Evolutionary conservation across 2,113 vertebrate species (phyloP).

Genomic region (Maccullochella peelii): DNA sequence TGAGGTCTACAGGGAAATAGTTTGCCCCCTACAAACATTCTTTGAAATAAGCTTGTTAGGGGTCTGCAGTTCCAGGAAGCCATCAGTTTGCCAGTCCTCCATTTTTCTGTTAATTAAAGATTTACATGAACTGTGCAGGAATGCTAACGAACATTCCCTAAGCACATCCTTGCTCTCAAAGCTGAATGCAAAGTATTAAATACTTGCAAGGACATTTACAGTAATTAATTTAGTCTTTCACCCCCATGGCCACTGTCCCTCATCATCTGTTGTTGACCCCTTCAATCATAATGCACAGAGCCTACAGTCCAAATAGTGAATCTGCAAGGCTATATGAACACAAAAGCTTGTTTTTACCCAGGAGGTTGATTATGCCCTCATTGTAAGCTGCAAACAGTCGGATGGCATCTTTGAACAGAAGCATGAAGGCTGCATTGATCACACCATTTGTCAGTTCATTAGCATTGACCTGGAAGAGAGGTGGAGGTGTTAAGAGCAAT

Average conservation of each 20-base stretch:
- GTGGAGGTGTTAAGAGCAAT: not conserved
- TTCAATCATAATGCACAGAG: not conserved
- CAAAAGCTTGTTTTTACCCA: constrained; percentile 85
- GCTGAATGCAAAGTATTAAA: not conserved
- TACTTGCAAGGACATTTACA: not conserved
- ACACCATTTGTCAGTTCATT: constrained; percentile 97
- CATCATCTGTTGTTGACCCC: not conserved
- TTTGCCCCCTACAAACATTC: not conserved
- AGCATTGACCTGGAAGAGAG: constrained; percentile 90
- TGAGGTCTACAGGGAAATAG: not conserved
- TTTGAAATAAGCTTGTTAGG: constrained; percentile 1
- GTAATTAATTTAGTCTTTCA: not conserved
- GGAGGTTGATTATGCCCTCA: constrained; percentile 96
- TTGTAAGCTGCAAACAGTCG: constrained; percentile 97
- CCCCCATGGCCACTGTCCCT: not conserved
- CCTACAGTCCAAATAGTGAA: not conserved
- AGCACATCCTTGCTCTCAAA: not conserved
- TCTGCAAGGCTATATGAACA: not conserved
- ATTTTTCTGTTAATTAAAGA: not conserved
- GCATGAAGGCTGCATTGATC: constrained; percentile 98
- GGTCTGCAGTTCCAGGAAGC: not conserved
- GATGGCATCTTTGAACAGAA: constrained; percentile 98
- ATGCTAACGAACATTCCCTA: not conserved
- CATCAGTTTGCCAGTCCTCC: not conserved
- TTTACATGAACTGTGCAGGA: not conserved